Evolutionary conservation across 2,888 invertebrate species (phyloP).

Genomic region (Dorcus hopei): DNA sequence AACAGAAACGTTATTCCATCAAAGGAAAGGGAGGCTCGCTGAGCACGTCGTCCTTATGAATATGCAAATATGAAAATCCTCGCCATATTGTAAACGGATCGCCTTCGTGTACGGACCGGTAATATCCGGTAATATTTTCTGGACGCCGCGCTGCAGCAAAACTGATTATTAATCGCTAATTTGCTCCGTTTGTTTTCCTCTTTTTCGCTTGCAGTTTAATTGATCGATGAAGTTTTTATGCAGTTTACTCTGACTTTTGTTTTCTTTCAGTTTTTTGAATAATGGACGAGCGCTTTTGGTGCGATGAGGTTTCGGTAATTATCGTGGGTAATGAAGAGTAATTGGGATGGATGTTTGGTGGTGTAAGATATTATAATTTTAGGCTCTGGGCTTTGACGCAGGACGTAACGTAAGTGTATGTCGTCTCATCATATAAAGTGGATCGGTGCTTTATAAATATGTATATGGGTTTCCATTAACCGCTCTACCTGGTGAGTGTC

Average conservation of each 20-base stretch:
- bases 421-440: constrained; percentile 11
- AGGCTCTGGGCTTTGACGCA: constrained; percentile 15
- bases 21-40: constrained; percentile 17
- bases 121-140: too few relatives aligned
- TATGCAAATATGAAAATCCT: constrained; percentile 25
- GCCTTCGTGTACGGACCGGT: constrained; percentile 6
- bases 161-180: too few relatives aligned
- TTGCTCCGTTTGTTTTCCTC: too few relatives aligned
- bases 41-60: constrained; percentile 22
- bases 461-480: constrained; percentile 6
- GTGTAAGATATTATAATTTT: constrained; percentile 14
- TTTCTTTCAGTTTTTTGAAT: too few relatives aligned
- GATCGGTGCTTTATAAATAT: constrained; percentile 16
- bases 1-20: constrained; percentile 20
- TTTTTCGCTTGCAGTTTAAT: too few relatives aligned
- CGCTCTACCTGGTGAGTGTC: constrained; percentile 1
- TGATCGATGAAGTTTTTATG: too few relatives aligned
- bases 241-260: too few relatives aligned
- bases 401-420: constrained; percentile 9
- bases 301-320: too few relatives aligned
- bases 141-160: too few relatives aligned
- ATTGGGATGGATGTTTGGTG: background rate
- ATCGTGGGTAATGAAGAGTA: too few relatives aligned
- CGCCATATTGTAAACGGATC: constrained; percentile 22
- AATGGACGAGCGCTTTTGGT: too few relatives aligned